Base-by-base conservation (phyloP, 2,888 invertebrate genomes). In the Ephialtes manifestator region DNA sequence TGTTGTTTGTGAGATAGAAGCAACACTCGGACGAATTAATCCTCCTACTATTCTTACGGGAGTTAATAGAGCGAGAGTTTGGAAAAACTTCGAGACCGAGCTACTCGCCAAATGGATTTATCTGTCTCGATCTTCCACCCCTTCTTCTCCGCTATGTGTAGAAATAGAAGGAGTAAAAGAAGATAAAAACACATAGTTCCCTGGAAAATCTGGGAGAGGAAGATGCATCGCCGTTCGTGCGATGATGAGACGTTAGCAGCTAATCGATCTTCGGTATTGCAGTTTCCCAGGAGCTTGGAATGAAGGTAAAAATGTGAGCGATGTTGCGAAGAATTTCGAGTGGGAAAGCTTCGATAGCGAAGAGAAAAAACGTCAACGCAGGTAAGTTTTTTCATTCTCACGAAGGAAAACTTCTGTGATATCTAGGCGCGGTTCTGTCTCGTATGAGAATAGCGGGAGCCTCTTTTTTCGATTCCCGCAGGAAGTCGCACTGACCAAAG, bases 261-360 rank as follows among this genome's bases (percentile, higher is more conserved):
- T 84, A 84, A 84, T 84, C 84, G 84, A 84, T 84, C 84, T 84
- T 84, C 53, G 28, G 58, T 55, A n/a, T 46, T 20, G 74, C 63
- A 55, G 68, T 71, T 80, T 51, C n/a, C 39, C 31, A 63, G 76
- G 70, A 74, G 70, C 53, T 18, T 11, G 35, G 39, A 18, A 51
- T 53, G 70, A 63, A 46, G 63, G 35, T 28, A 46, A 76, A 76
- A 76, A 46, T 72, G 67, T 58, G 55, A 76, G 53, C n/a, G 60
- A 35, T 63, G n/a, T 28, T 13, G 28, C 11, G 1, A n/a, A 15
- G n/a, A 63, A 28, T 31, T n/a, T 18, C 24, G 13, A 60, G 51
- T 24, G 53, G 28, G 68, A 60, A 67, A 24, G 58, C 58, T 78
- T 20, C 35, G 43, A 55, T 68, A 51, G 15, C 65, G 46, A 20